These are phyloP conservation scores for Volucella inflata DNA, from an alignment of 2,888 invertebrate genomes.

Conservation along the genomic window DNA sequence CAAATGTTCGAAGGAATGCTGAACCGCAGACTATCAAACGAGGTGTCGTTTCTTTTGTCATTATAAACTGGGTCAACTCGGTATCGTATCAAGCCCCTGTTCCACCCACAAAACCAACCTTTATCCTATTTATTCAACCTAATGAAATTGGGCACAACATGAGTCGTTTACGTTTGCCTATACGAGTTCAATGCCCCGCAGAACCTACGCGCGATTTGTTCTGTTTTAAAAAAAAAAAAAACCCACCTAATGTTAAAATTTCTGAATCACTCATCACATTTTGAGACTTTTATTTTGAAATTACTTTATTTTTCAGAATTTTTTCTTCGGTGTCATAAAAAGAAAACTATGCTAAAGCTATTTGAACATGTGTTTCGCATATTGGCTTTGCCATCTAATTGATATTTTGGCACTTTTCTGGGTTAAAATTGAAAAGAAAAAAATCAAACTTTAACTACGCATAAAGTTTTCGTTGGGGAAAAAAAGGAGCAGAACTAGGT, in stretches of 20 bases:
- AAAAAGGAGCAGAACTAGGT: conserved; percentile 43
- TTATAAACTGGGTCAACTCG: no score
- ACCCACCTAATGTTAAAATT: conserved; percentile 28
- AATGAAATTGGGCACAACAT: no score
- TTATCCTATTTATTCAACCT: no score
- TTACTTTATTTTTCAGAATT: conserved; percentile 3
- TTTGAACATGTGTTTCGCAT: conserved; percentile 68
- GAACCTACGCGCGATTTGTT: no score
- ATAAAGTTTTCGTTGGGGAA: conserved; percentile 33
- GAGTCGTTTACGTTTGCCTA: no score
- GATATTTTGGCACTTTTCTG: conserved; percentile 71
- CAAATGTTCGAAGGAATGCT: no score
- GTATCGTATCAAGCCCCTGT: no score
- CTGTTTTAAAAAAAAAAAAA: no score
- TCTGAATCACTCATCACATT: conserved; percentile 32
- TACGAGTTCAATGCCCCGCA: no score
- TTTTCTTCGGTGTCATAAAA: conserved; percentile 38
- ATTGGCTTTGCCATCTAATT: conserved; percentile 56
- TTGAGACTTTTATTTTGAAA: conserved; percentile 6
- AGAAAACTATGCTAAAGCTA: conserved; percentile 48
- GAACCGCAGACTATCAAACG: no score
- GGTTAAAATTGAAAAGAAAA: conserved; percentile 4
- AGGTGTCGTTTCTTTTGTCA: no score
- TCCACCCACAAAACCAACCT: no score
- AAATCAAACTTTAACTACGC: conserved; percentile 20